Evolutionary conservation across 2,797 vertebrate species (phyloP), one percentile per base, ranked within the genome.

Genomic region (Novumbra hubbsi): DNA sequence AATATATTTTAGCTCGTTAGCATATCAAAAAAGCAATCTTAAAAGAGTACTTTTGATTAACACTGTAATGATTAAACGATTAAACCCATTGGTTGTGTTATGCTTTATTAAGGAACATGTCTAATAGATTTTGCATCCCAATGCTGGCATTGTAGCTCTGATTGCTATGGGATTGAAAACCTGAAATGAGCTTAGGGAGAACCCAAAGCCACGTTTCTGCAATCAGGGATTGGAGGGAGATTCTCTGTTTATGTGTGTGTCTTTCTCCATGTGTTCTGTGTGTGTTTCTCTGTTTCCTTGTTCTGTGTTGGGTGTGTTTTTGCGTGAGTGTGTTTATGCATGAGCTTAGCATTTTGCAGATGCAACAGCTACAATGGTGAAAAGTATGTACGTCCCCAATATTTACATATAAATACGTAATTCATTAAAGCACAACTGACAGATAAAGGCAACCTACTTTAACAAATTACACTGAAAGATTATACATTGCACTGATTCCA

Each of bases 111-210:
- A 41, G 30, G 7, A n/a, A 21, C n/a, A 85, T 81, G 79, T 83
- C 86, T 88, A 89, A 90, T 86, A 88, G 83, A 88, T 89, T 84
- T 88, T 78, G 83, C 76, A 78, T 28, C 78, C 76, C 11, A n/a
- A 68, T 57, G 77, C 78, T 73, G 80, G 85, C 81, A 88, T 87
- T 84, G 86, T 88, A 81, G 86, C 85, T 74, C 83, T 89, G 89
- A 89, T 88, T 88, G 88, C 84, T 73, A 81, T 21, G n/a, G 88
- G 88, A 92, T 92, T 92, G 91, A 90, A 91, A 83, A 90, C 83
- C 83, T 87, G 88, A 81, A 91, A 90, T 88, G 87, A 89, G 86
- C 83, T 91, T 90, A 90, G 84, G 83, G 85, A 86, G 87, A 90
- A 89, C 84, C 83, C 78, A 76, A 76, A 84, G 84, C 83, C 90